A percentile compares a stretch with the other conserved stretches of the same genome.
These are phyloP conservation scores for Mamestra brassicae DNA, from an alignment of 2,888 invertebrate genomes.

Conservation along the genomic window DNA sequence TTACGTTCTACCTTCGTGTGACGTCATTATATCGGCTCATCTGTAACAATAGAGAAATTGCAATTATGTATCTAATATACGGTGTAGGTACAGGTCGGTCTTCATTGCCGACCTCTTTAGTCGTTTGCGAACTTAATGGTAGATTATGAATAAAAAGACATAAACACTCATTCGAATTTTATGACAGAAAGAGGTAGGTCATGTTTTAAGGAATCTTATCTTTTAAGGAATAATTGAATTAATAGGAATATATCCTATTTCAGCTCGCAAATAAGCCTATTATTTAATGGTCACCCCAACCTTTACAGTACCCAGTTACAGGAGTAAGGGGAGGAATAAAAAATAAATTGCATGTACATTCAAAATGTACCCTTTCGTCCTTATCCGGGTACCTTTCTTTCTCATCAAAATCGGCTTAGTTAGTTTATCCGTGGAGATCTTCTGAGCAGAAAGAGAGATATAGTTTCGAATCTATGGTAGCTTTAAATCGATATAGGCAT, in stretches of 20 bases:
- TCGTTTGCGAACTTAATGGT: too few relatives aligned
- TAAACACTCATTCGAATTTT: too few relatives aligned
- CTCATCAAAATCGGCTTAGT: slow-evolving; percentile 57
- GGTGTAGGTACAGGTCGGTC: not conserved
- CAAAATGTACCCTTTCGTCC: slow-evolving; percentile 25
- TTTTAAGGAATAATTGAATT: too few relatives aligned
- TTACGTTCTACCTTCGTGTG: slow-evolving; percentile 79
- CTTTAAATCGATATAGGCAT: not conserved
- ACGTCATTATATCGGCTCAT: slow-evolving; percentile 80
- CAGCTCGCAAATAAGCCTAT: too few relatives aligned
- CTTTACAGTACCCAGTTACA: not conserved
- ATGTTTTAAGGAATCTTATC: too few relatives aligned
- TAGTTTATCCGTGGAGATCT: slow-evolving; percentile 36
- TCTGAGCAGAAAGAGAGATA: slow-evolving; percentile 6
- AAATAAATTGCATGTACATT: slow-evolving; percentile 47
- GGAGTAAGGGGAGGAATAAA: not conserved
- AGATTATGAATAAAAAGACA: too few relatives aligned
- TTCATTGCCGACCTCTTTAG: too few relatives aligned
- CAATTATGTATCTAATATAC: slow-evolving; percentile 44
- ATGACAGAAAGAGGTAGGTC: too few relatives aligned
- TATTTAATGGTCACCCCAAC: too few relatives aligned
- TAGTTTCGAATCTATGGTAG: slow-evolving; percentile 14
- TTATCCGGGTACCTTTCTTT: slow-evolving; percentile 31
- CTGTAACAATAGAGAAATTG: slow-evolving; percentile 84
- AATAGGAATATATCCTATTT: too few relatives aligned